Base-by-base conservation (phyloP, 2,888 invertebrate species). In the Andrena marginata region DNA sequence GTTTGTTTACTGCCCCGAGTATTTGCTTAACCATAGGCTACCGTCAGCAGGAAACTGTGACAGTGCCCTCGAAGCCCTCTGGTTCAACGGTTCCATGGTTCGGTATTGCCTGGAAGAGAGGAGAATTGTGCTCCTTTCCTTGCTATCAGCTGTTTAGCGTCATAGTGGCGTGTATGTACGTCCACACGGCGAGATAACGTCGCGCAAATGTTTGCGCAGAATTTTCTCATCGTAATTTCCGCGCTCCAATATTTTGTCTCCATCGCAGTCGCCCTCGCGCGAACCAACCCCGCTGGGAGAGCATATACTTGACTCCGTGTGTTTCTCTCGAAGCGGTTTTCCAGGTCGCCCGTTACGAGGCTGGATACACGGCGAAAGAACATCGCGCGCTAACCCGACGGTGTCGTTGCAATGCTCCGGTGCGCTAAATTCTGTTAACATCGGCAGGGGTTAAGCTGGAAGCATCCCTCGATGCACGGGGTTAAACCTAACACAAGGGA, bases 231-330 rank as follows among this genome's bases (percentile, higher is more conserved):
- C 75, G 84, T 82, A 85, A 88, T 87, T 84, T 77, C 69, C 75
- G 72, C 71, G 64, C 64, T 69, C 79, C 85, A 90, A 89, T 89
- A 88, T 91, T 90, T 87, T 86, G 77, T 86, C 87, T 85, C 63
- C 77, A 69, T 85, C 65, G 77, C 67, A 26, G 8, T 31, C 72
- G 68, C 31, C 48, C 74, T 64, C 67, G 20, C 42, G 62, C 29
- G 8, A 59, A 20, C 23, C 33, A 49, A 29, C 64, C 23, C 60
- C 54, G 49, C 13, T 33, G 72, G 59, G 73, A 75, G 59, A 77
- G 71, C 71, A 69, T 69, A 71, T 70, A 80, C 80, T 83, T 71
- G 77, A 73, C 76, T 77, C 63, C 26, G 13, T 20, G 23, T 60
- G 35, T 65, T 49, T 71, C 63, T 33, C 51, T 56, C 54, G 49